phyloP scores from a whole-genome alignment of 2,797 vertebrate species.

The Ambastaia sidthimunki region DNA sequence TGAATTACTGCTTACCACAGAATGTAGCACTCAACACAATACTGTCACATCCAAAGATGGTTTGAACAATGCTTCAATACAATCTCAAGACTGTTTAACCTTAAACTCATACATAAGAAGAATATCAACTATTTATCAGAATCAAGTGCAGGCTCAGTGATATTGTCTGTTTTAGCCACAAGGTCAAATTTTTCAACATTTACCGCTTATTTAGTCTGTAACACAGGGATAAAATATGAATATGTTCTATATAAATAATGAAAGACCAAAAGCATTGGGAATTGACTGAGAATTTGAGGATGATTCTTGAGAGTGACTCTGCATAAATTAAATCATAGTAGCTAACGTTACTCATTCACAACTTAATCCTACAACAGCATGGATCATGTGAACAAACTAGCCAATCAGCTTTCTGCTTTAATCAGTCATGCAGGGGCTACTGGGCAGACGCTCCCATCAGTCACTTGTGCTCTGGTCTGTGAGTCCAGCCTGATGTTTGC shows the following conservation, averaged over 20 bases:
- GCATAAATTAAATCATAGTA: not conserved
- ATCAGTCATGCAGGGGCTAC: not conserved
- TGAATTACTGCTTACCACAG: not conserved
- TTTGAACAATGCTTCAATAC: not conserved
- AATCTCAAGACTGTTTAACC: not conserved
- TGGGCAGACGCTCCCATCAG: not conserved
- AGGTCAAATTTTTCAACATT: not conserved
- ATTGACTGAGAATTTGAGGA: too few relatives aligned
- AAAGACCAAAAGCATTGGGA: too few relatives aligned
- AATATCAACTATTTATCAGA: not conserved
- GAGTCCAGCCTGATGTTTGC: not conserved
- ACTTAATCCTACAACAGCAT: not conserved
- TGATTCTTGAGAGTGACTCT: not conserved
- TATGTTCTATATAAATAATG: too few relatives aligned
- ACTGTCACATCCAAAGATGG: not conserved
- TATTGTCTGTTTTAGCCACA: not conserved
- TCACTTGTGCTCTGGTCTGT: not conserved
- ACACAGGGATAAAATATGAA: not conserved
- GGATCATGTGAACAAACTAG: not conserved
- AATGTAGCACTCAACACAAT: not conserved
- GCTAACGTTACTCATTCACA: not conserved
- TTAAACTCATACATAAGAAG: not conserved
- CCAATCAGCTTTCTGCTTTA: slow-evolving; percentile 2
- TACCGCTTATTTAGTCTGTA: not conserved
- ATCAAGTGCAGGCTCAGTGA: not conserved